phyloP scores from a whole-genome alignment of 37 sponge, comb jelly and placozoan species.

The Mnemiopsis leidyi region DNA sequence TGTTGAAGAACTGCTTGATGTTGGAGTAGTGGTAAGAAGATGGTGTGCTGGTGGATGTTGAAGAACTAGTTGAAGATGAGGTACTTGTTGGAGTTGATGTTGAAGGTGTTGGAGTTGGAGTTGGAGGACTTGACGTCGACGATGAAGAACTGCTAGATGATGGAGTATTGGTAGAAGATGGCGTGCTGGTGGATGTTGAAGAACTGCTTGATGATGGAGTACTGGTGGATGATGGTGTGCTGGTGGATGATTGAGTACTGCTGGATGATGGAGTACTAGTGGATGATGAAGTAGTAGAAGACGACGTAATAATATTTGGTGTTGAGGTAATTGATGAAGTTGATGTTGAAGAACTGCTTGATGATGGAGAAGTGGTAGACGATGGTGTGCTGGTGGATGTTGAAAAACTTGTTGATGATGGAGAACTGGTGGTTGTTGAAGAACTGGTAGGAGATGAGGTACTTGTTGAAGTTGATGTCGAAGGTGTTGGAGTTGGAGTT shows the following conservation, averaged over 20 bases:
- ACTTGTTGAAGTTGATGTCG: neutral
- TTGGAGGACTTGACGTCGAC: neutral
- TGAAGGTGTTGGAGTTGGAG: neutral
- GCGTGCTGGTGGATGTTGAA: neutral
- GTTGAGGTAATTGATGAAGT: neutral
- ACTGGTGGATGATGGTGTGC: neutral
- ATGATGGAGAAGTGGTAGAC: neutral
- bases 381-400: constrained; percentile 1
- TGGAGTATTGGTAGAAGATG: neutral
- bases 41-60: neutral
- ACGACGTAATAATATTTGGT: neutral
- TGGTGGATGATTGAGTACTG: constrained; percentile 6
- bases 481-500: neutral
- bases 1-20: neutral
- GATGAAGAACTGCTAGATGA: neutral
- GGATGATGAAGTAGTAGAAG: neutral
- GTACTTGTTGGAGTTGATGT: neutral
- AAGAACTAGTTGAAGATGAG: neutral
- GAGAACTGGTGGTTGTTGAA: neutral
- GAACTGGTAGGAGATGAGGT: neutral
- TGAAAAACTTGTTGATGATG: neutral
- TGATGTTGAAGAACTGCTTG: neutral
- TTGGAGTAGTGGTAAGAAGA: neutral
- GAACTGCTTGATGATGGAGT: neutral
- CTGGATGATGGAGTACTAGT: neutral